Evolutionary conservation across 2,113 vertebrate species (phyloP).

Genomic region (Actinemys pallida): DNA sequence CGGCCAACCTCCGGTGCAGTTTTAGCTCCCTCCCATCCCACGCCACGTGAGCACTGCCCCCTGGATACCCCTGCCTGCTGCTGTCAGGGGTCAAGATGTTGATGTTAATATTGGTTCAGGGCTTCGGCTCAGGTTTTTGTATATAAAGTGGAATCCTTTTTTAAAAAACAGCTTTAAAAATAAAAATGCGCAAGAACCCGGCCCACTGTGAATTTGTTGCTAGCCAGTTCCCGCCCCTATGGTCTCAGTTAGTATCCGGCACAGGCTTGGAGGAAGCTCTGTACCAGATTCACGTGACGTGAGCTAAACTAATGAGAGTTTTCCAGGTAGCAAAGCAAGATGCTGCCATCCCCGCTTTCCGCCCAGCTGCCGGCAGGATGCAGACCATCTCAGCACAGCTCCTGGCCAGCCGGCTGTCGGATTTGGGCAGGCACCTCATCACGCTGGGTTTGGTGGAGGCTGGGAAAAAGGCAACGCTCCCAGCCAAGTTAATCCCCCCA

Average conservation of each 20-base stretch:
- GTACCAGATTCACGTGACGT: background rate
- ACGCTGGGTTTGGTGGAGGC: background rate
- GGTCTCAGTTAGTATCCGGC: background rate
- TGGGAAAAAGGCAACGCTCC: background rate
- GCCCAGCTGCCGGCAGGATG: background rate
- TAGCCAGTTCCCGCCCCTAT: background rate
- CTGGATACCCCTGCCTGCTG: background rate
- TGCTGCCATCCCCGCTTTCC: background rate
- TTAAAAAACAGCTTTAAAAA: constrained; percentile 51
- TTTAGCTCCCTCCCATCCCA: background rate
- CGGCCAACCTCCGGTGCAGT: background rate
- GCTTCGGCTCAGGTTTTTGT: constrained; percentile 30
- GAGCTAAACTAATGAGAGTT: background rate
- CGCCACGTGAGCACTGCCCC: background rate
- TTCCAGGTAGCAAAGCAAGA: background rate
- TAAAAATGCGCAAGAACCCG: constrained; percentile 44
- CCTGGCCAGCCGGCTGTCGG: background rate
- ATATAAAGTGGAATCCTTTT: constrained; percentile 43
- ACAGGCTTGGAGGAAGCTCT: background rate
- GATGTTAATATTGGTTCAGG: background rate
- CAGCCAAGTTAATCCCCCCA: too few species aligned
- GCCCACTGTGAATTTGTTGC: fast-evolving
- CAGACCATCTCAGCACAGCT: background rate
- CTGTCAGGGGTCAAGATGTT: fast-evolving
- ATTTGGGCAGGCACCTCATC: background rate